Base-by-base conservation (phyloP, 2,113 vertebrate genomes). In the Zosterops japonicus region DNA sequence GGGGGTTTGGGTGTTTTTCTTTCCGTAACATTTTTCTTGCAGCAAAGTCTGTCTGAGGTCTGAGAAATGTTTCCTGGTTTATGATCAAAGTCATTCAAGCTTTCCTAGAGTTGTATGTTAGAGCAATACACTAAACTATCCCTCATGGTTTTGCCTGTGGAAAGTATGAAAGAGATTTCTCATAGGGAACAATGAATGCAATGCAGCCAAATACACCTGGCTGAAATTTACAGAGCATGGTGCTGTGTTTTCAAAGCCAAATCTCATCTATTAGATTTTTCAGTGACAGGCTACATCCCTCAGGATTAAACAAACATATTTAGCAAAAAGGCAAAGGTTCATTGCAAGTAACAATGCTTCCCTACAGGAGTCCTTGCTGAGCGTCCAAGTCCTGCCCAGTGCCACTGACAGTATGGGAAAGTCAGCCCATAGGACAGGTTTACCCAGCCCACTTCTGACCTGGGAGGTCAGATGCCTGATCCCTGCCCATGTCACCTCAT, bases 151-250 rank as follows among this genome's bases (percentile, higher is more conserved):
- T 83, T 44, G 42, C 60, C 77, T 56, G 52, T 3, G 2, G 79
- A 96, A 97, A 85, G 81, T 83, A 78, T 12, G 24, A 83, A 74
- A 80, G 59, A 76, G 39, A 77, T 85, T 95, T 93, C 82, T 93
- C 79, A 67, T 7, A 60, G 59, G 67, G 50, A 85, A 29, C 49
- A 86, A 64, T 88, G 68, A 93, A 81, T 85, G 63, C 94, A 93
- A 74, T 49, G 29, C 52, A 81, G 71, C 53, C 75, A 93, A 80
- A 94, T 81, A 68, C 31, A 91, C 59, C 35, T 56, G 59, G 50
- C 63, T 83, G 75, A 47, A 96, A 93, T 86, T 96, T 93, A 86
- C 59, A 82, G 89, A 95, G 60, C 25, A 23, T 1, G 2, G 15
- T 29, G 29, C 21, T 70, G 39, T 47, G 44, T 59, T 83, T 94